Evolutionary conservation across 92 coral and sea anemone genomes (phyloP).

Genomic region (Siderastrea siderea): DNA sequence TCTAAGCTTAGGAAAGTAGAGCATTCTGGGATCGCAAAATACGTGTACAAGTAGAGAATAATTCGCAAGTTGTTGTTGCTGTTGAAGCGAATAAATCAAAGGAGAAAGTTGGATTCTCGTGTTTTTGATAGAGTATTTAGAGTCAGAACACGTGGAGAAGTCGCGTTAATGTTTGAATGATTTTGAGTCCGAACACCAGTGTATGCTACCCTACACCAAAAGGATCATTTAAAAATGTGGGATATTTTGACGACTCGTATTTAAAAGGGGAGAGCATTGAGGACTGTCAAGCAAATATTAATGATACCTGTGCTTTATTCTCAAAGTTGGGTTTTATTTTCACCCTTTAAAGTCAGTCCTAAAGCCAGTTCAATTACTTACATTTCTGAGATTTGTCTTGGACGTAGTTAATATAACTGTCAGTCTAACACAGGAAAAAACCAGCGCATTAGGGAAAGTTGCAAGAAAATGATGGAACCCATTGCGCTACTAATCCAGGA

Average conservation of each 20-base stretch:
- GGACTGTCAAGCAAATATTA: constrained; percentile 19
- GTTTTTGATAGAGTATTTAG: no score
- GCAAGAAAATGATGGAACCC: not conserved
- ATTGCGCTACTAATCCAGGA: constrained; percentile 2
- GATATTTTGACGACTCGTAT: constrained; percentile 50
- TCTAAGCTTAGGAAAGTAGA: no score
- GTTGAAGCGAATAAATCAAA: no score
- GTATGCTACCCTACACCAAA: not conserved
- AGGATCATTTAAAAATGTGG: constrained; percentile 31
- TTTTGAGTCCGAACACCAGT: no score
- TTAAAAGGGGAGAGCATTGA: not conserved
- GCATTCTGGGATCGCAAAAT: no score
- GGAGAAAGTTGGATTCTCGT: no score
- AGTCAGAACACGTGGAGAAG: no score
- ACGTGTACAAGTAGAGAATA: no score
- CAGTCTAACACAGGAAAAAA: not conserved
- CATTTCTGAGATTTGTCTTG: not conserved
- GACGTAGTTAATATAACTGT: not conserved
- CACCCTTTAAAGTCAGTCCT: not conserved
- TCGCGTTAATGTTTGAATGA: no score
- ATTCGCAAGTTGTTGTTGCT: no score
- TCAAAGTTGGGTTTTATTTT: not conserved
- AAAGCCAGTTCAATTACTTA: not conserved
- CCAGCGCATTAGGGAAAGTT: not conserved
- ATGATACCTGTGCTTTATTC: not conserved